Conservation (phyloP, 2,113 vertebrate genomes). For the Callospermophilus lateralis region DNA sequence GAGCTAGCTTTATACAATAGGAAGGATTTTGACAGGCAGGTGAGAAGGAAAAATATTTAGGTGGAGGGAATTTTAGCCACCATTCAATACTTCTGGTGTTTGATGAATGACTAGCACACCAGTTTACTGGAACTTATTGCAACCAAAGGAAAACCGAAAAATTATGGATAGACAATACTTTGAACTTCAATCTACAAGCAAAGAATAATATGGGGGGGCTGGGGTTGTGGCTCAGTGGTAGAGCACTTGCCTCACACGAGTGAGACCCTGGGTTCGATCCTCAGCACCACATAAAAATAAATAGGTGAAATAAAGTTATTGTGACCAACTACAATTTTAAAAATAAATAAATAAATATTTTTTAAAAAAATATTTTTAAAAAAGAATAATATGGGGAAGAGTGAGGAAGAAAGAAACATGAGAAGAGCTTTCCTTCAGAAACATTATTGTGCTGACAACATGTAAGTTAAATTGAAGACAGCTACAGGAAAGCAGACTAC, state of each 20-base stretch:
- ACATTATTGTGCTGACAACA: neutral
- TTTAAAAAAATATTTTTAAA: no score
- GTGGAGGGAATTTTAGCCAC: neutral
- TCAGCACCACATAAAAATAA: no score
- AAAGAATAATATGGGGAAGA: neutral
- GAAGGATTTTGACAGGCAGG: neutral
- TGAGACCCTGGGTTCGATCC: no score
- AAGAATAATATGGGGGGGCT: constrained; percentile 11
- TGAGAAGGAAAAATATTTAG: neutral
- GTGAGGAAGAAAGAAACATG: neutral
- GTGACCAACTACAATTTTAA: no score
- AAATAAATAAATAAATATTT: no score
- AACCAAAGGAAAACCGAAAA: neutral
- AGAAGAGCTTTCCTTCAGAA: neutral
- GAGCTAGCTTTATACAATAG: neutral
- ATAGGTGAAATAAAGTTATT: no score
- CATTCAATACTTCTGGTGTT: no score
- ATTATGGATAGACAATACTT: neutral
- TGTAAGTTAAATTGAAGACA: neutral
- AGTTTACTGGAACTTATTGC: neutral
- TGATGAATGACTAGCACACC: no score
- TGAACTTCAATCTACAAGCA: neutral
- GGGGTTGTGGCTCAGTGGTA: no score
- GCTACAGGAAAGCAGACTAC: neutral
- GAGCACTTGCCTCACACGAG: no score